Conservation (phyloP, 2,888 invertebrate species). For the Hyposoter didymator region DNA sequence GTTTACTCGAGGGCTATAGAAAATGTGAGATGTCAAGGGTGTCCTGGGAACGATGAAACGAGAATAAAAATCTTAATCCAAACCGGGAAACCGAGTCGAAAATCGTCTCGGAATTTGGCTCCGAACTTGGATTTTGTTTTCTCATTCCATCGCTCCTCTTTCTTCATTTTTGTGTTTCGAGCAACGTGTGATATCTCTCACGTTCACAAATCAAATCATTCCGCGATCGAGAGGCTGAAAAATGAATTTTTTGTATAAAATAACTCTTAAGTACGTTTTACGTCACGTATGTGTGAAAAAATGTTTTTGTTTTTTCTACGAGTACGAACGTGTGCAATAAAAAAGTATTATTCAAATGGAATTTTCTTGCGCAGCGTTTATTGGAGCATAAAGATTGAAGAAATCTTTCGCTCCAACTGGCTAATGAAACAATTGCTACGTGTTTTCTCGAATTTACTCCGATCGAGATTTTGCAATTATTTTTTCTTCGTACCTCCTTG, state of each 20-base stretch:
- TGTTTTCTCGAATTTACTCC: neutral
- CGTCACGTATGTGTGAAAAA: neutral
- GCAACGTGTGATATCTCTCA: neutral
- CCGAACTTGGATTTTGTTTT: neutral
- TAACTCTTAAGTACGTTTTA: neutral
- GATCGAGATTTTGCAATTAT: neutral
- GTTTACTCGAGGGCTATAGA: neutral
- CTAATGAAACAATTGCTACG: neutral
- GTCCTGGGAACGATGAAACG: neutral
- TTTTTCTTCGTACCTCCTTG: constrained; percentile 8
- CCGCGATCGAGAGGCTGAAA: constrained; percentile 13
- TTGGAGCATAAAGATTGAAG: neutral
- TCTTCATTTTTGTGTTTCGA: neutral
- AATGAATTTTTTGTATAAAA: neutral
- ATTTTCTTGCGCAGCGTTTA: neutral
- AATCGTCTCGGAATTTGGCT: neutral
- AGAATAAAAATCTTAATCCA: neutral
- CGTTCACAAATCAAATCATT: constrained; percentile 8
- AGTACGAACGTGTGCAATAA: neutral
- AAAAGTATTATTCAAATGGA: neutral
- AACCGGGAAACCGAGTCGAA: neutral
- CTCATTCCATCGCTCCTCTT: neutral
- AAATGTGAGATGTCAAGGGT: neutral
- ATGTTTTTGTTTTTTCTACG: neutral
- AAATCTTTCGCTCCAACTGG: neutral